Evolutionary conservation across 53 echinoderm and acorn worm genomes (phyloP), one percentile per base, ranked within the genome.

Genomic region (Henricia sp.): DNA sequence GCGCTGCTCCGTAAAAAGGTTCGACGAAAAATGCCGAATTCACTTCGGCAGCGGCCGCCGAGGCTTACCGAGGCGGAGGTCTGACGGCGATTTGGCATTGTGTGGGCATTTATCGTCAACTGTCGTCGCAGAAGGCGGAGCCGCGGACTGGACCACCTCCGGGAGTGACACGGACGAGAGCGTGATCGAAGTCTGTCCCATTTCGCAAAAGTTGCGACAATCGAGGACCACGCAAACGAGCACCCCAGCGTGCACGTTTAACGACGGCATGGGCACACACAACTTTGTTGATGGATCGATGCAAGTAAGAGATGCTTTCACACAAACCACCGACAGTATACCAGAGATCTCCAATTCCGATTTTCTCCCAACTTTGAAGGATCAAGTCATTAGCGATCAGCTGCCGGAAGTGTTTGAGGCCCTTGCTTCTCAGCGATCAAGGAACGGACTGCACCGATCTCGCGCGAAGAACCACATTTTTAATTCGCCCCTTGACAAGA

Each of bases 131-230:
- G 44, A 32, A 44, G 48, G 33, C 35, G 63, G 46, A 38, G 17
- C 41, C 10, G 80, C 62, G 6, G 42, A 46, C 27, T 10, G 44
- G 23, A 64, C 64, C 9, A 50, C 63, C 16, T 80, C 80, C 30
- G 80, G 50, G 20, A 80, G 80, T 23, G 80, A 80, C 44, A 64
- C 65, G 35, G 80, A 80, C 24, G 77, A 77, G 60, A 80, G 80
- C 32, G 80, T 80, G 33, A 64, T 80, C 21, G 80, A 80, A 27
- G 57, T 80, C 4, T 80, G 80, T 34, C 44, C 80, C 11, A 14
- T 37, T 17, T 34, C 62, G 19, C 60, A 40, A 16, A 80, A 80
- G 63, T 16, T 64, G 64, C 80, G 80, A 6, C 80, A 80, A 42
- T 63, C n/a, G 17, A 41, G 64, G 50, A 50, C 33, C 46, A 63